phyloP scores from a whole-genome alignment of 2,888 invertebrate species.

The Meliscaeva auricollis region DNA sequence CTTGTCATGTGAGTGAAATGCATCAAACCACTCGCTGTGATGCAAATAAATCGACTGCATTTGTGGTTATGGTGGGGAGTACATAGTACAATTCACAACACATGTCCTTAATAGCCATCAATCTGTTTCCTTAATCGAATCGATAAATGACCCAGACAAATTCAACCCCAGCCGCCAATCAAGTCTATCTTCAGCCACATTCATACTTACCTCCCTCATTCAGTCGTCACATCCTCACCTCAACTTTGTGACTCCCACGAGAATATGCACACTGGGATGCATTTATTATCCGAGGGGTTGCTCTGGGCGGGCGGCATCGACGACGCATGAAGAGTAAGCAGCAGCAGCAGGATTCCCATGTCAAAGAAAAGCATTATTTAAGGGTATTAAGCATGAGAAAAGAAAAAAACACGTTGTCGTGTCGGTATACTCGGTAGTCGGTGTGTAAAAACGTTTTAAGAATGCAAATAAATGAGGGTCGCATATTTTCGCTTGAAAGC shows the following conservation, averaged over 20 bases:
- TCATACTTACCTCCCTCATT: neutral
- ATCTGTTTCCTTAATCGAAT: constrained; percentile 66
- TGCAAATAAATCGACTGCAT: constrained; percentile 32
- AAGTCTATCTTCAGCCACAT: constrained; percentile 8
- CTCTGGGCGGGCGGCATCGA: too few relatives aligned
- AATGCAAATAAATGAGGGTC: constrained; percentile 61
- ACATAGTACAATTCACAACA: constrained; percentile 19
- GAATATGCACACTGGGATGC: constrained; percentile 21
- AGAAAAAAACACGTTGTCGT: constrained; percentile 22
- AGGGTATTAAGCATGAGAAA: constrained; percentile 49
- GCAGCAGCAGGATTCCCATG: constrained; percentile 21
- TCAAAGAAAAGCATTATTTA: constrained; percentile 63
- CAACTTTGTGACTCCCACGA: constrained; percentile 34
- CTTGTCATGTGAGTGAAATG: constrained; percentile 24
- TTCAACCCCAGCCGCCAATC: constrained; percentile 31
- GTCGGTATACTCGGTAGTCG: neutral
- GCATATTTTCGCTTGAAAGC: constrained; percentile 14
- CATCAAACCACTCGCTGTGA: neutral
- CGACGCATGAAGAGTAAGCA: neutral
- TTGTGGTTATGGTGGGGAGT: neutral
- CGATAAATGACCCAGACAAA: constrained; percentile 70
- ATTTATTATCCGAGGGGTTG: constrained; percentile 19
- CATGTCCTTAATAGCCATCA: constrained; percentile 61
- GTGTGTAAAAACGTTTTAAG: constrained; percentile 52
- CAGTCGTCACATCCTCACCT: neutral